Conservation (phyloP, 2,113 vertebrate genomes). For the Microtus richardsoni region DNA sequence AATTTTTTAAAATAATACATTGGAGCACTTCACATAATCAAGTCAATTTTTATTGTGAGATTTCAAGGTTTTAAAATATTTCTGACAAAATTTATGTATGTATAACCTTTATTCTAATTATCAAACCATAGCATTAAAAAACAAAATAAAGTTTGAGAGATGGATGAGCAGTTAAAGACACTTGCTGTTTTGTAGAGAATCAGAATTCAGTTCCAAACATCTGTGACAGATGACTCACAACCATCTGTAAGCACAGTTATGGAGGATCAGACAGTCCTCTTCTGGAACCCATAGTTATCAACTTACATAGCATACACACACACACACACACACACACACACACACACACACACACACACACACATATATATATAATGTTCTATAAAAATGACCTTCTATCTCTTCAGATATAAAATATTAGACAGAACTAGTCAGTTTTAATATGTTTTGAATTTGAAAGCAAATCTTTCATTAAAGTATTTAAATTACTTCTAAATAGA, state of each 20-base stretch:
- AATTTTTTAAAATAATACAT: background rate
- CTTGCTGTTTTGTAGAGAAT: background rate
- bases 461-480: background rate
- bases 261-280: background rate
- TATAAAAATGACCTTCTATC: background rate
- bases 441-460: background rate
- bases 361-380: background rate
- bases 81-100: background rate
- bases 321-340: too few species aligned
- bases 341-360: too few species aligned
- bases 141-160: background rate
- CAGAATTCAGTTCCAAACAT: background rate
- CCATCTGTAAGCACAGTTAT: background rate
- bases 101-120: background rate
- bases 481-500: background rate
- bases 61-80: background rate
- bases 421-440: background rate
- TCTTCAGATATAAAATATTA: background rate
- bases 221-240: background rate
- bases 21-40: background rate
- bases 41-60: background rate
- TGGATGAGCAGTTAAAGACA: background rate
- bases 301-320: background rate
- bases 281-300: background rate
- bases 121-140: background rate